A percentile compares a stretch with the other conserved stretches of the same genome.
Conservation (phyloP, 2,113 vertebrate genomes). For the Ia io region DNA sequence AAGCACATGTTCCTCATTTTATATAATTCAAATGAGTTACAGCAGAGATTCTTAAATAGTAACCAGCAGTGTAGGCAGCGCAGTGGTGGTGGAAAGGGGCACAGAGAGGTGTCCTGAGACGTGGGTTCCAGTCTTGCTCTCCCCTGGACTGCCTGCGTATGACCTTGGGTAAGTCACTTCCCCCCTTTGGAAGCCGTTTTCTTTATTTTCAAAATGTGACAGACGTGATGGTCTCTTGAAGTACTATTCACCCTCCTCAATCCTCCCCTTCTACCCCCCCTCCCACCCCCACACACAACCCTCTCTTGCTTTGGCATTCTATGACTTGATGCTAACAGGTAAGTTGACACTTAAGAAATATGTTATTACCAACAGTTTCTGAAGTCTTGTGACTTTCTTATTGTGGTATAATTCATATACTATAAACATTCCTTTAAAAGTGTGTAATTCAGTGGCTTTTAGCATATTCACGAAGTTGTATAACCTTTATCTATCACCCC, state of each 20-base stretch:
- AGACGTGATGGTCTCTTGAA: neutral
- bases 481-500: neutral
- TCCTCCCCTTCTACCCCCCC: no score
- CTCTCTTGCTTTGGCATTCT: neutral
- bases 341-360: neutral
- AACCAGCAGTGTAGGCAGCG: neutral
- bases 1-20: neutral
- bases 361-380: neutral
- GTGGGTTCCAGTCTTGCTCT: neutral
- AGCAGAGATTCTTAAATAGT: neutral
- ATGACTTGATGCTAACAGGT: neutral
- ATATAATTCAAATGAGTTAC: neutral
- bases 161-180: neutral
- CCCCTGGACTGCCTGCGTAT: neutral
- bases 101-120: neutral
- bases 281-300: no score
- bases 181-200: neutral
- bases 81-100: neutral
- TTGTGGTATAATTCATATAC: neutral
- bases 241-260: neutral
- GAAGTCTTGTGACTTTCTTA: neutral
- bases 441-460: neutral
- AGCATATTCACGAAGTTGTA: neutral
- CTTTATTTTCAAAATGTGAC: neutral
- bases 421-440: neutral